Conservation (phyloP, 2,888 invertebrate species). For the Allolobophora icterica region DNA sequence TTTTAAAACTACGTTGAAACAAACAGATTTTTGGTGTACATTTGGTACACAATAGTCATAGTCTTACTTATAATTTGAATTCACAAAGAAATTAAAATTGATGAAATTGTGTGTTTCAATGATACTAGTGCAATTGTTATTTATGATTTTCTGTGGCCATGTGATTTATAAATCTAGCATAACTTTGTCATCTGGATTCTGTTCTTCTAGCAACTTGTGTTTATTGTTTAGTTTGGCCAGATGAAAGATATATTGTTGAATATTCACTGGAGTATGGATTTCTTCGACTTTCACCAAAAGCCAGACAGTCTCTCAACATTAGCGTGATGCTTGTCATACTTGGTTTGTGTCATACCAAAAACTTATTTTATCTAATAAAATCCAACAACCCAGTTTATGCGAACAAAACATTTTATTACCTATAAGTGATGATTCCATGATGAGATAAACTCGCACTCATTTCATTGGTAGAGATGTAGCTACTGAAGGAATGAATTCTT, state of each 20-base stretch:
- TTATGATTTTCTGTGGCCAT: not conserved
- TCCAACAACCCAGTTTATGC: not conserved
- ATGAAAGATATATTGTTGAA: conserved; percentile 95
- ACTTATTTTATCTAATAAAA: not conserved
- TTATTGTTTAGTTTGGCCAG: conserved; percentile 70
- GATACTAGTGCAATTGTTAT: not conserved
- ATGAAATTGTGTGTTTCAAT: not conserved
- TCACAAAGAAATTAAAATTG: not conserved
- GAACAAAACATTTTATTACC: not conserved
- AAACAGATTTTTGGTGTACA: not conserved
- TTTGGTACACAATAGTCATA: not conserved
- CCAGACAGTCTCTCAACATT: conserved; percentile 85
- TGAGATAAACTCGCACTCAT: not conserved
- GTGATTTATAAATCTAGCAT: not conserved
- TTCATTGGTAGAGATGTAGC: not conserved
- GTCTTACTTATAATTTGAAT: not conserved
- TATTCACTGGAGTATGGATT: conserved; percentile 97
- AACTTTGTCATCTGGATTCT: not conserved
- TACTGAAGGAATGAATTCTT: not conserved
- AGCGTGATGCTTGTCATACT: conserved; percentile 74
- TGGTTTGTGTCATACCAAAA: conserved; percentile 58
- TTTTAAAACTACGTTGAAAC: not conserved
- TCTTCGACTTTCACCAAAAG: conserved; percentile 83
- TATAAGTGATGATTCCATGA: not conserved
- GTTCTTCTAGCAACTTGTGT: not conserved